phyloP scores from a whole-genome alignment of 2,888 invertebrate species.

The Helleia helle region DNA sequence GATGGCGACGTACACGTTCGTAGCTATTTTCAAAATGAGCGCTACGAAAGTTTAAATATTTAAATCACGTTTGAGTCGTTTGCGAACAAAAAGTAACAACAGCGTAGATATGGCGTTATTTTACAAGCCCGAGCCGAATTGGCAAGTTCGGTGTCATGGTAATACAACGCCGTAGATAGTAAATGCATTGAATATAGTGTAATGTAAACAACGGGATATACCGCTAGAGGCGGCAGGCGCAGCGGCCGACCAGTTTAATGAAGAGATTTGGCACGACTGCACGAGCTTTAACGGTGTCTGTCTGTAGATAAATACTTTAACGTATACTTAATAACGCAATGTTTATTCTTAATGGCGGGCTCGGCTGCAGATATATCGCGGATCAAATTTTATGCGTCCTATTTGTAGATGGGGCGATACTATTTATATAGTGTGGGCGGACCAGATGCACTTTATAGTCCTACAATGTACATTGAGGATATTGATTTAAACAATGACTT shows the following conservation, averaged over 20 bases:
- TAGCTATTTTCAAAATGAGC: slow-evolving; percentile 3
- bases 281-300: slow-evolving; percentile 54
- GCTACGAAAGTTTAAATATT: slow-evolving; percentile 8
- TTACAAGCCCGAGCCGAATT: slow-evolving; percentile 15
- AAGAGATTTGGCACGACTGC: slow-evolving; percentile 69
- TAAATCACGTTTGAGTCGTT: slow-evolving; percentile 11
- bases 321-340: slow-evolving; percentile 12
- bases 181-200: slow-evolving; percentile 17
- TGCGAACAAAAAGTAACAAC: slow-evolving; percentile 9
- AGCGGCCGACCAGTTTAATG: slow-evolving; percentile 55
- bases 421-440: neutral
- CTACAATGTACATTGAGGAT: too few species aligned
- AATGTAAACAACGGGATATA: slow-evolving; percentile 46
- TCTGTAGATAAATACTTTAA: slow-evolving; percentile 41
- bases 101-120: slow-evolving; percentile 4
- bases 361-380: neutral
- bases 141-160: slow-evolving; percentile 24
- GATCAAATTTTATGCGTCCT: neutral
- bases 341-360: slow-evolving; percentile 1
- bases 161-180: slow-evolving; percentile 23
- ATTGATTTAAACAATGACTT: too few species aligned
- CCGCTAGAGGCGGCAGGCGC: slow-evolving; percentile 44
- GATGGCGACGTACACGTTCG: neutral
- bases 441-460: slow-evolving; percentile 2
- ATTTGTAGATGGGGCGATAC: neutral